Evolutionary conservation across 2,113 vertebrate genomes (phyloP).

Genomic region (Gambusia holbrooki): DNA sequence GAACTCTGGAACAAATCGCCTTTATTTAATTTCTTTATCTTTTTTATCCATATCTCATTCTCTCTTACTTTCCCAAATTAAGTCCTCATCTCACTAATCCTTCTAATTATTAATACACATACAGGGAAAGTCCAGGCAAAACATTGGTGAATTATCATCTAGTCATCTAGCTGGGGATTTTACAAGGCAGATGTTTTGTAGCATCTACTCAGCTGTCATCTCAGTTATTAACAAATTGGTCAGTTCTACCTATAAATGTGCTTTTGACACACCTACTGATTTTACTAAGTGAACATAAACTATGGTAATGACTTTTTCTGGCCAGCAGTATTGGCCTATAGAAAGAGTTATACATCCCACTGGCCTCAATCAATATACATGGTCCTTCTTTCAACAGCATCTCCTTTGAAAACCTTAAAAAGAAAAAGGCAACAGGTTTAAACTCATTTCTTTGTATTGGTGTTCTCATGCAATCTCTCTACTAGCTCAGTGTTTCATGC

Average conservation of each 20-base stretch:
- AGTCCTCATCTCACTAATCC: conserved; percentile 10
- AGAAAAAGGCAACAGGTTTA: conserved; percentile 32
- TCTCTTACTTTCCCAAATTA: conserved; percentile 8
- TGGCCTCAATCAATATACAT: conserved; percentile 65
- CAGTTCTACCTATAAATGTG: conserved; percentile 64
- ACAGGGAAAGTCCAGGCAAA: conserved; percentile 1
- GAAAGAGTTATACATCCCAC: conserved; percentile 63
- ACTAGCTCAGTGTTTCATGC: conserved; percentile 52
- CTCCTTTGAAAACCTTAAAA: conserved; percentile 46
- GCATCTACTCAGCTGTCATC: conserved; percentile 66
- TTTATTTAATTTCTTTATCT: conserved; percentile 31
- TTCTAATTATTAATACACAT: conserved; percentile 8
- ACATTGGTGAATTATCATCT: conserved; percentile 24
- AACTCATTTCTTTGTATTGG: conserved; percentile 1
- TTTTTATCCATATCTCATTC: conserved; percentile 30
- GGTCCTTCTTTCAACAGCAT: conserved; percentile 62
- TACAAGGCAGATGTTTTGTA: conserved; percentile 40
- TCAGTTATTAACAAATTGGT: conserved; percentile 73
- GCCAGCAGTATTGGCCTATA: conserved; percentile 73
- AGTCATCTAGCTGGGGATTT: conserved; percentile 31
- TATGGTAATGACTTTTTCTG: conserved; percentile 60
- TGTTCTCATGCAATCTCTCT: conserved; percentile 51
- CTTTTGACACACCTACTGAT: conserved; percentile 69
- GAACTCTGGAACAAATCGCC: conserved; percentile 70
- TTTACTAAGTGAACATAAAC: conserved; percentile 75